A percentile compares a stretch with the other conserved stretches of the same genome.
These are phyloP conservation scores for Drosophila crucigera DNA, from an alignment of 2,888 invertebrate species.

Conservation along the genomic window DNA sequence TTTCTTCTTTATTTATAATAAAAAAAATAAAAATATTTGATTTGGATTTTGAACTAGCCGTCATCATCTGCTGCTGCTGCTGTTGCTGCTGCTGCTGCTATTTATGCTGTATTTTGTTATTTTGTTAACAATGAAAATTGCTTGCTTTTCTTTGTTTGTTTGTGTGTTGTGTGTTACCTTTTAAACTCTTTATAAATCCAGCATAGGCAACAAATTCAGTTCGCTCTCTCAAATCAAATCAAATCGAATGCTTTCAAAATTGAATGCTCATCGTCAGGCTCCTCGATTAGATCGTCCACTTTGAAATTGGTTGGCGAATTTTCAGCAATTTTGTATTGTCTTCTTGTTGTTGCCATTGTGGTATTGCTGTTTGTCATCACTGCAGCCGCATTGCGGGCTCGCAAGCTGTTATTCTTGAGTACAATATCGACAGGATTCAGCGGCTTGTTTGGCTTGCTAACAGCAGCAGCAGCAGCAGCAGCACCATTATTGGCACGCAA, in stretches of 20 bases:
- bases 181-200: constrained; percentile 37
- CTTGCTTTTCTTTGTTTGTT: constrained; percentile 3
- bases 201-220: constrained; percentile 53
- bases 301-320: constrained; percentile 64
- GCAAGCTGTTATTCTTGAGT: constrained; percentile 39
- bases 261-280: constrained; percentile 65
- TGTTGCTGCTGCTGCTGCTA: constrained; percentile 3
- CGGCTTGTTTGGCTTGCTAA: constrained; percentile 14
- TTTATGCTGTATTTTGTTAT: constrained; percentile 43
- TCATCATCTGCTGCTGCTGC: constrained; percentile 7
- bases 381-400: constrained; percentile 15
- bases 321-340: neutral
- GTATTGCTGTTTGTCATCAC: neutral
- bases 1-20: constrained; percentile 18
- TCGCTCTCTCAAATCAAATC: neutral
- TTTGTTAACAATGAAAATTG: constrained; percentile 1
- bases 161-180: neutral
- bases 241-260: constrained; percentile 12
- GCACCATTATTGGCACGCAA: neutral
- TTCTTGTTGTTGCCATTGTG: constrained; percentile 24
- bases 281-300: constrained; percentile 80
- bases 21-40: constrained; percentile 39
- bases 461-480: neutral
- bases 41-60: constrained; percentile 52
- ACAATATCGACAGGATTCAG: constrained; percentile 29